Conservation (phyloP, 1,140 invertebrate species). For the Aradophagus sp. region DNA sequence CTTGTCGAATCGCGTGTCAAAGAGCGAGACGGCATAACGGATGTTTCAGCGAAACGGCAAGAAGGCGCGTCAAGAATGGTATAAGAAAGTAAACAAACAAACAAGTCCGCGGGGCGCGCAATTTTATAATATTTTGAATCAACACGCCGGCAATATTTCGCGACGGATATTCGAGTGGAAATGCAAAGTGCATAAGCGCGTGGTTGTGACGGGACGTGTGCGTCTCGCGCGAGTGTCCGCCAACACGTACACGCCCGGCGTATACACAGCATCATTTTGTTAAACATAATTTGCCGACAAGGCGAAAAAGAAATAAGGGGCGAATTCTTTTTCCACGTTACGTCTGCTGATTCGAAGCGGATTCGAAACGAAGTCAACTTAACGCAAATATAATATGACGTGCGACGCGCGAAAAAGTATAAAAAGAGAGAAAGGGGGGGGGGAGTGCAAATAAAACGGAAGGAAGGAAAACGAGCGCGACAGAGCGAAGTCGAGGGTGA, state of each 20-base stretch:
- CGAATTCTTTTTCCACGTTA: conserved; percentile 50
- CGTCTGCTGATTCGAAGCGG: conserved; percentile 46
- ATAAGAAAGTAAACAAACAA: conserved; percentile 49
- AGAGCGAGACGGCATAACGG: not conserved
- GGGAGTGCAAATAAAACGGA: no score
- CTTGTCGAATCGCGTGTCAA: not conserved
- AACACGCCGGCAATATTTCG: conserved; percentile 51
- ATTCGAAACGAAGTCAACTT: conserved; percentile 48
- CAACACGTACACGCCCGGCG: not conserved
- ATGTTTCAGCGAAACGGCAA: conserved; percentile 4
- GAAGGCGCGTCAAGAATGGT: conserved; percentile 20
- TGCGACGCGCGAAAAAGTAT: conserved; percentile 37
- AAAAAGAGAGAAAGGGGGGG: no score
- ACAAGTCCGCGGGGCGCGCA: conserved; percentile 31
- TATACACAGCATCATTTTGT: conserved; percentile 35
- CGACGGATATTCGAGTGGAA: conserved; percentile 46
- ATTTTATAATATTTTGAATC: conserved; percentile 53
- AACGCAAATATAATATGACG: conserved; percentile 54
- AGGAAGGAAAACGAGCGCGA: no score
- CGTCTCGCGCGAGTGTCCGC: not conserved
- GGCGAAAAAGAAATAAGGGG: conserved; percentile 28
- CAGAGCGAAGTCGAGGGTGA: no score
- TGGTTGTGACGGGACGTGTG: not conserved
- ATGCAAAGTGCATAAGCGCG: conserved; percentile 39
- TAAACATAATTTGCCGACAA: conserved; percentile 45